Base-by-base conservation (phyloP, 2,113 vertebrate species). In the Prietella phreatophila region DNA sequence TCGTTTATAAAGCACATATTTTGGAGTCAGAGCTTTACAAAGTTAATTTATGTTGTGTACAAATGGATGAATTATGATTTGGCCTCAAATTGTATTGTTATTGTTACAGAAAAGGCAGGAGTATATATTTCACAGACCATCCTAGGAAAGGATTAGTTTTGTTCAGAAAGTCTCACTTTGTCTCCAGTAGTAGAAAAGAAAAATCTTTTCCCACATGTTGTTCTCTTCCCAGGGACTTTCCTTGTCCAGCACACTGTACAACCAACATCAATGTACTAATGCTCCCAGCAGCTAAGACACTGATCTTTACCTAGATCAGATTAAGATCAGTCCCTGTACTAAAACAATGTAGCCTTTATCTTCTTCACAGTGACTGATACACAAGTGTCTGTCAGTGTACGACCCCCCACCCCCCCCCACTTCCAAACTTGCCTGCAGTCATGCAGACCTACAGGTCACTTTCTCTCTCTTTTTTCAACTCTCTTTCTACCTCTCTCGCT, bases 261-360 rank as follows among this genome's bases (percentile, higher is more conserved):
- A 63, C 78, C 65, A 85, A 87, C 71, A 84, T 50, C 76, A 69
- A 90, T 47, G 78, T 69, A 75, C 87, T 84, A 84, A 82, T 89
- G 61, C 84, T 84, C 82, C 61, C 47, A 87, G 84, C 67, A 85
- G 84, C 88, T 80, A 82, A 92, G 86, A 63, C 85, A 65, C 89
- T 89, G 86, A 90, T 91, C 86, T 86, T 63, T 56, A 90, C 87
- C 86, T 60, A 39, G 78, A 87, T 90, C 80, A 84, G 88, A 91
- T 92, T 86, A 86, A 94, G 88, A 89, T 86, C 81, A 76, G 76
- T 71, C 87, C 75, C 90, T 84, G 85, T 69, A 63, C 39, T 89
- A 85, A 83, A 89, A 94, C 95, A 95, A 93, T 94, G 92, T 93
- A 82, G 71, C 85, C 92, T 94, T 94, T 95, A 93, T 95, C 88